Base-by-base conservation (phyloP, 2,113 vertebrate genomes). In the Cygnus atratus region DNA sequence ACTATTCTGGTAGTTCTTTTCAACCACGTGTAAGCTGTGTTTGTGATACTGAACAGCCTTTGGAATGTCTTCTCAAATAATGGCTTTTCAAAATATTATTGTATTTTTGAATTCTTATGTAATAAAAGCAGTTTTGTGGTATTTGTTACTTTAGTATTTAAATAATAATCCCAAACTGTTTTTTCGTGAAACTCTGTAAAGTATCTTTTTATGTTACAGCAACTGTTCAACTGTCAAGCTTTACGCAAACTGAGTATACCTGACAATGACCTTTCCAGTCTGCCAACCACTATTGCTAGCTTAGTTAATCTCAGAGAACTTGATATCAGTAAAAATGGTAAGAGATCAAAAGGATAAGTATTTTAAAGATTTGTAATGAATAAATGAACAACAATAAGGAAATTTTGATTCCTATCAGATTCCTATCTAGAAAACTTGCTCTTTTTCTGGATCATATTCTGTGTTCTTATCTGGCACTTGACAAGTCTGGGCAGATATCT, bases 261-360 rank as follows among this genome's bases (percentile, higher is more conserved):
- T 21, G 99, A 99, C 97, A 99, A 99, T 43, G 99, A 99, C 98
- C 99, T 99, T 74, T 99, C 99, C 88, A 99, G 96, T 92, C 98
- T 99, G 97, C 99, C 99, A 55, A 98, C 99, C 92, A 98, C 98
- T 93, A 99, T 99, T 86, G 99, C 99, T 97, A 99, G 99, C 98
- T 98, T 99, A 98, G 99, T 99, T 91, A 99, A 99, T 97, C 99
- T 99, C 94, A 99, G 98, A 89, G 99, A 99, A 98, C 98, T 99
- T 68, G 99, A 99, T 98, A 99, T 99, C 98, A 99, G 99, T 98
- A 99, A 99, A 98, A 99, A 99, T 63, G 99, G 99, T 99, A 98
- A 97, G 98, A 62, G 22, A 58, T 8, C 84, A 21, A n/a, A 28
- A 33, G 24, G 28, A 11, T 31, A 75, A 89, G 35, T 67, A 9